Evolutionary conservation across 1,140 invertebrate species (phyloP).

Genomic region (Drosophila guanche): DNA sequence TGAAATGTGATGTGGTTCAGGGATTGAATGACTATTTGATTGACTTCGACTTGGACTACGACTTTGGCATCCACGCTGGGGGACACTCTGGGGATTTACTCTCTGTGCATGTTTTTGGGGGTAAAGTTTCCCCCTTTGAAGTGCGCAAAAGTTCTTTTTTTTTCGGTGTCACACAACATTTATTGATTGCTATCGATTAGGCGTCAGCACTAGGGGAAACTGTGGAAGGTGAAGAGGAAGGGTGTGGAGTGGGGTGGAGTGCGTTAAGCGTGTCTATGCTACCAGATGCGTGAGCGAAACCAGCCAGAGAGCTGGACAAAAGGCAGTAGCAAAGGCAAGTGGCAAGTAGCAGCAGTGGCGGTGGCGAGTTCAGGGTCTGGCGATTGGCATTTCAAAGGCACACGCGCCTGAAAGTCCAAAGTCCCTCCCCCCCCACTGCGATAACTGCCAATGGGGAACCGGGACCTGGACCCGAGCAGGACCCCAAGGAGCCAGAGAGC

Average conservation of each 20-base stretch:
- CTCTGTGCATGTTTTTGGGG: no score
- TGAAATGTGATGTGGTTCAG: no score
- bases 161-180: constrained; percentile 41
- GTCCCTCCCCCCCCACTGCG: background rate
- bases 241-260: background rate
- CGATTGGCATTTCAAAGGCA: constrained; percentile 61
- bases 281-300: constrained; percentile 26
- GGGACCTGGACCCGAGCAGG: no score
- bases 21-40: no score
- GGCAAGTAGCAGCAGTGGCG: no score
- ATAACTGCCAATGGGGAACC: background rate
- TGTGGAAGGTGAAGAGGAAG: background rate
- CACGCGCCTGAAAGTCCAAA: constrained; percentile 20
- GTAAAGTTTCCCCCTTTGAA: background rate
- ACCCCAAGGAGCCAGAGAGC: constrained; percentile 24
- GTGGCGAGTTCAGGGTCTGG: no score
- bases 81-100: background rate
- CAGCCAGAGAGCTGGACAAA: constrained; percentile 1
- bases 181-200: constrained; percentile 78
- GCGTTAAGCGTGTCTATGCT: constrained; percentile 31
- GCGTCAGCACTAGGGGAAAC: constrained; percentile 1
- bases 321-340: background rate
- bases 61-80: no score
- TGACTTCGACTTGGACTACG: no score
- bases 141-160: constrained; percentile 31